phyloP scores from a whole-genome alignment of 2,888 invertebrate genomes.

The Stenoptilia bipunctidactyla region DNA sequence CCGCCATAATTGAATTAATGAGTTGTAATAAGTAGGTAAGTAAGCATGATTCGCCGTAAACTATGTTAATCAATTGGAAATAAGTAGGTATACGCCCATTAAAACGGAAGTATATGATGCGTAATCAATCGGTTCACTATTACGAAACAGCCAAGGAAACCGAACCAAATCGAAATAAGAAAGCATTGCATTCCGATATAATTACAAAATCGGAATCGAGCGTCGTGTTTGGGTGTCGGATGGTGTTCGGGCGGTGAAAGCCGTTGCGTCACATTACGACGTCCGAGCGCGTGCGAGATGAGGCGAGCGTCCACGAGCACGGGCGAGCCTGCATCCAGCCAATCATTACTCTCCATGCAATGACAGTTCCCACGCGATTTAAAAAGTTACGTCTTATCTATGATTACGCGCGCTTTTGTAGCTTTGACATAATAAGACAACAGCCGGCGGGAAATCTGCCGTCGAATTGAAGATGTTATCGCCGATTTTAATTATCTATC shows the following conservation, averaged over 20 bases:
- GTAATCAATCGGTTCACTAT: slow-evolving; percentile 23
- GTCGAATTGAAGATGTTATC: background rate
- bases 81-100: slow-evolving; percentile 18
- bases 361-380: slow-evolving; percentile 3
- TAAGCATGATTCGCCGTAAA: background rate
- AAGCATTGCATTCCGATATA: slow-evolving; percentile 57
- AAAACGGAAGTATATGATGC: slow-evolving; percentile 44
- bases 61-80: background rate
- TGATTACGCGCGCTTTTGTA: background rate
- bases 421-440: slow-evolving; percentile 5
- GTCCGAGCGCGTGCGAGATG: slow-evolving; percentile 1
- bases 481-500: background rate
- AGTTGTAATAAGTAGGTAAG: background rate
- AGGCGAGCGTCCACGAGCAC: background rate
- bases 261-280: slow-evolving; percentile 38
- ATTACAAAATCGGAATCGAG: slow-evolving; percentile 41
- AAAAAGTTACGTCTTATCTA: background rate
- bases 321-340: background rate
- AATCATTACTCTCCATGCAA: background rate
- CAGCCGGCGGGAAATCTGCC: slow-evolving; percentile 6
- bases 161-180: slow-evolving; percentile 51
- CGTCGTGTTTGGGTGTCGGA: slow-evolving; percentile 24
- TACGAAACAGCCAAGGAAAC: slow-evolving; percentile 42
- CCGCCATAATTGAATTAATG: background rate
- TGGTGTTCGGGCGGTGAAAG: slow-evolving; percentile 41